Percentiles rank a stretch among this genome's conserved stretches.
These are phyloP conservation scores for Lomographa bimaculata DNA, from an alignment of 2,888 invertebrate species.

Conservation along the genomic window DNA sequence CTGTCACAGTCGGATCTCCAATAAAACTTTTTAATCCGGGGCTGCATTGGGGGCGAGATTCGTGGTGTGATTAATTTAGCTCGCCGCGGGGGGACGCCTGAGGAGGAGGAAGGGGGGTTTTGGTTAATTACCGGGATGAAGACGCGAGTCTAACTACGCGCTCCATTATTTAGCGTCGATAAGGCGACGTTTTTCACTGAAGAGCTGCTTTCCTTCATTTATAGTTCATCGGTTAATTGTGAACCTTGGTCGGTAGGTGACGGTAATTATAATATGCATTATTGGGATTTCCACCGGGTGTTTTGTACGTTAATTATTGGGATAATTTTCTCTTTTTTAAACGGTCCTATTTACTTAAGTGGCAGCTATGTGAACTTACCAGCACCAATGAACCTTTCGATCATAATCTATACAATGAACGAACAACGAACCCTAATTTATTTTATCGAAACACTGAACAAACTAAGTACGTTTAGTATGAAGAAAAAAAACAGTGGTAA, in stretches of 20 bases:
- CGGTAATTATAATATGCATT: background rate
- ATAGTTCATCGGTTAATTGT: slow-evolving; percentile 71
- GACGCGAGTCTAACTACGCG: slow-evolving; percentile 79
- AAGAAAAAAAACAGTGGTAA: too few species aligned
- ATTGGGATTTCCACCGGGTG: slow-evolving; percentile 4
- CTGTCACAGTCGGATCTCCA: slow-evolving; percentile 74
- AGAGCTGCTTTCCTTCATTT: slow-evolving; percentile 76
- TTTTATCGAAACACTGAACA: too few species aligned
- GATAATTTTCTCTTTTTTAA: too few species aligned
- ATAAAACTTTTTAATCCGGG: slow-evolving; percentile 82
- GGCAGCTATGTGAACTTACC: too few species aligned
- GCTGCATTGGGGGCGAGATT: slow-evolving; percentile 79
- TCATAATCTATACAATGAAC: too few species aligned
- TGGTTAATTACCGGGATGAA: slow-evolving; percentile 80
- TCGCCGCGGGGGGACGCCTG: slow-evolving; percentile 44
- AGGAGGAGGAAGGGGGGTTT: slow-evolving; percentile 39
- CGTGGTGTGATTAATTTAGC: slow-evolving; percentile 82
- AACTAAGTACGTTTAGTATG: too few species aligned
- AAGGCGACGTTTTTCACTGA: slow-evolving; percentile 76
- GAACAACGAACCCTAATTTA: too few species aligned
- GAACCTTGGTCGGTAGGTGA: slow-evolving; percentile 30
- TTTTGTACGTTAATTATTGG: background rate
- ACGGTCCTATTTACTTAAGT: too few species aligned
- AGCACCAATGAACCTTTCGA: too few species aligned
- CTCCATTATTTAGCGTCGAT: slow-evolving; percentile 80